Evolutionary conservation across 2,888 invertebrate species (phyloP).

Genomic region (Homarus gammarus): DNA sequence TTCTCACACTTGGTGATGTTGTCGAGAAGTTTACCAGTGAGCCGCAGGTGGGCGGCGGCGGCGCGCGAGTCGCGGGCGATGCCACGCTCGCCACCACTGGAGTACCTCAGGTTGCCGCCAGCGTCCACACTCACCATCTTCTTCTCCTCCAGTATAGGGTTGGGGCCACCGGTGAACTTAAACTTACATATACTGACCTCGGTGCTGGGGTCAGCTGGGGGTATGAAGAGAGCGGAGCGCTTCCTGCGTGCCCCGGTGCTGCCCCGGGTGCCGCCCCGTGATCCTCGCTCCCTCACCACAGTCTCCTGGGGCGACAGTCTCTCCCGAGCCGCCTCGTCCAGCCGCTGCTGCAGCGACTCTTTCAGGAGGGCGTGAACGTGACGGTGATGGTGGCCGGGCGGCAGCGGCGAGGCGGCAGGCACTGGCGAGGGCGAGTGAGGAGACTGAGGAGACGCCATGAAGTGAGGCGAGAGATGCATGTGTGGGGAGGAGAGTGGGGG

Average conservation of each 20-base stretch:
- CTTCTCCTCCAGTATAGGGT: constrained; percentile 92
- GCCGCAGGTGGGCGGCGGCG: constrained; percentile 47
- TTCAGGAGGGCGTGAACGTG: constrained; percentile 74
- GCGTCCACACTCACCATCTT: constrained; percentile 94
- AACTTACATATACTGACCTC: constrained; percentile 93
- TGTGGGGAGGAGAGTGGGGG: constrained; percentile 66
- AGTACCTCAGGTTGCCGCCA: constrained; percentile 92
- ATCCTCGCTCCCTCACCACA: constrained; percentile 36
- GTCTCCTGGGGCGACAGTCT: constrained; percentile 60
- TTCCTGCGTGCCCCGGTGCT: constrained; percentile 66
- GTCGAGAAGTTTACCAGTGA: constrained; percentile 73
- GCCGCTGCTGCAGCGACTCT: constrained; percentile 74
- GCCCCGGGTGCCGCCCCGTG: constrained; percentile 36
- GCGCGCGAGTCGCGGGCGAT: constrained; percentile 22
- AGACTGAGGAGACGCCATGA: constrained; percentile 51
- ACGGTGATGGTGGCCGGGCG: constrained; percentile 66
- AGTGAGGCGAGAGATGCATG: constrained; percentile 57
- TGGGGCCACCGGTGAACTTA: constrained; percentile 94
- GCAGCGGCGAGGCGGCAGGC: constrained; percentile 63
- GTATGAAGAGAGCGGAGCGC: constrained; percentile 73
- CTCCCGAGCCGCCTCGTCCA: constrained; percentile 75
- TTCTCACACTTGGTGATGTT: constrained; percentile 75
- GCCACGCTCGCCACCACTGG: constrained; percentile 63
- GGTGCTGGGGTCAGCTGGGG: constrained; percentile 68
- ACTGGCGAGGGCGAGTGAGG: constrained; percentile 67